Conservation (phyloP, 1,140 invertebrate genomes). For the Drosophila azteca region DNA sequence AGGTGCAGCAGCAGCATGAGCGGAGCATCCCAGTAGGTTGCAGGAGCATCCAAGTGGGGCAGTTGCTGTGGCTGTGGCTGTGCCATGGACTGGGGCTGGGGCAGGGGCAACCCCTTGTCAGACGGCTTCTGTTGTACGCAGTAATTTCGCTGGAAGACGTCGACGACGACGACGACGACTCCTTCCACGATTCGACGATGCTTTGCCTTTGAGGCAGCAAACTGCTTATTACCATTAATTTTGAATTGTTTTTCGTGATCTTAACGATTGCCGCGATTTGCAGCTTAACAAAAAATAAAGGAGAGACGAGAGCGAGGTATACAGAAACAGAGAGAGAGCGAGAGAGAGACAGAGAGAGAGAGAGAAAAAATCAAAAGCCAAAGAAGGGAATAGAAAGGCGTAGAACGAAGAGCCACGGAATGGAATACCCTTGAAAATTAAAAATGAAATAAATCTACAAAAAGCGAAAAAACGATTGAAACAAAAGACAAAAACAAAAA, state of each 20-base stretch:
- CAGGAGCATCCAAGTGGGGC: background rate
- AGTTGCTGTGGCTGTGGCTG: no score
- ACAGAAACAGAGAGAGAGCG: conserved; percentile 24
- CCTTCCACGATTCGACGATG: conserved; percentile 14
- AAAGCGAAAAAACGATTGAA: no score
- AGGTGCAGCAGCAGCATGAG: background rate
- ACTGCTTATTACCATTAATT: conserved; percentile 84
- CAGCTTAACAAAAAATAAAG: conserved; percentile 72
- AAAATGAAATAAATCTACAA: no score
- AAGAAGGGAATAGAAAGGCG: no score
- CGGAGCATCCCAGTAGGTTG: background rate
- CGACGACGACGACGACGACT: background rate
- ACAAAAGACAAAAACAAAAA: no score
- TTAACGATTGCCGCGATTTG: conserved; percentile 83
- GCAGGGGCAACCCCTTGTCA: conserved; percentile 54
- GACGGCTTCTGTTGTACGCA: conserved; percentile 84
- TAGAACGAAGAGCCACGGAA: background rate
- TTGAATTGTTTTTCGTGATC: conserved; percentile 84
- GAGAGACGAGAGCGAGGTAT: conserved; percentile 25
- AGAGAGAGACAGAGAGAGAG: conserved; percentile 27
- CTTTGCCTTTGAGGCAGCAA: conserved; percentile 39
- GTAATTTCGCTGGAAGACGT: conserved; percentile 74
- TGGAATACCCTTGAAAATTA: no score
- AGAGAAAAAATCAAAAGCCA: background rate
- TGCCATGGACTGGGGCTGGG: background rate